Conservation (phyloP, 2,113 vertebrate genomes). For the Cephalophus harveyi region DNA sequence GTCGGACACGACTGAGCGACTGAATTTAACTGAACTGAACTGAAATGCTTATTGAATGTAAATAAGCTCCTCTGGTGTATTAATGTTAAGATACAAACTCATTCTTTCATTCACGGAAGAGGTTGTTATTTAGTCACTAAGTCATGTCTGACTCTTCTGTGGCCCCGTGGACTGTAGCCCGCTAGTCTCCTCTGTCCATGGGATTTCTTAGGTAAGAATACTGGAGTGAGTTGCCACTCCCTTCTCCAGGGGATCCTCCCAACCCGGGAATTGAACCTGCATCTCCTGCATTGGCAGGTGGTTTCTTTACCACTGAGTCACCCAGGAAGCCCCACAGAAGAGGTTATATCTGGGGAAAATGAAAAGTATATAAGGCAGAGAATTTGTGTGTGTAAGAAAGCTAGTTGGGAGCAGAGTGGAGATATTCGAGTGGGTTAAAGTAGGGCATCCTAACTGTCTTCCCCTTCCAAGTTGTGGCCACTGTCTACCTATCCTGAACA, state of each 20-base stretch:
- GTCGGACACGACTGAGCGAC: too few species aligned
- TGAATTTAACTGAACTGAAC: too few species aligned
- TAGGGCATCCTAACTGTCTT: not conserved
- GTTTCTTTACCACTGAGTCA: not conserved
- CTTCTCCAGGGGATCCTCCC: not conserved
- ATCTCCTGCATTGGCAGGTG: not conserved
- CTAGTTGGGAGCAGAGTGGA: not conserved
- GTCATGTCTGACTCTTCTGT: not conserved
- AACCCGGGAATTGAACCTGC: rapidly evolving
- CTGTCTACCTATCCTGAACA: not conserved
- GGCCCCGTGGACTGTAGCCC: not conserved
- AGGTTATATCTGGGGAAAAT: not conserved
- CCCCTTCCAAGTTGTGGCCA: not conserved
- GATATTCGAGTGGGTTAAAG: not conserved
- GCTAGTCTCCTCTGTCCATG: not conserved
- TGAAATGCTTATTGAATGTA: not conserved
- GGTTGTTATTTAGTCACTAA: not conserved
- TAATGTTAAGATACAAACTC: not conserved
- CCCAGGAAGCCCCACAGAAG: not conserved
- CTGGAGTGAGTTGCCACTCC: not conserved
- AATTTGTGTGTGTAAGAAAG: not conserved
- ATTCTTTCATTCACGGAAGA: not conserved
- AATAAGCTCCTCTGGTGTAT: not conserved
- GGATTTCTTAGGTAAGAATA: not conserved
- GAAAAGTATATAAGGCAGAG: not conserved